Evolutionary conservation across 2,888 invertebrate species (phyloP), one percentile per base, ranked within the genome.

Genomic region (Desoria tigrina): DNA sequence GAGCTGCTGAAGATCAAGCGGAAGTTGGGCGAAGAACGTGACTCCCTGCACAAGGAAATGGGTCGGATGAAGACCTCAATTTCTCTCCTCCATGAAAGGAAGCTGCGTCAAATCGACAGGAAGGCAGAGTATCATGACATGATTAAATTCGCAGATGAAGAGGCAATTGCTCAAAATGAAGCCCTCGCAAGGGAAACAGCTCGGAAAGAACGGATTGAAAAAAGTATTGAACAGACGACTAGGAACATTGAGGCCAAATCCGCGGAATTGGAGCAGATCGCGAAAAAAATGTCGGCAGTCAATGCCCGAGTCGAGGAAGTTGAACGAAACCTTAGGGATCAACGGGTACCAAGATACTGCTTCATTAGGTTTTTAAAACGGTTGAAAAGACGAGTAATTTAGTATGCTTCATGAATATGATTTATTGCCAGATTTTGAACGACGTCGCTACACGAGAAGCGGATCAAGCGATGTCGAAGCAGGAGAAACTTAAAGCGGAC

Each of bases 401-500:
- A n/a, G n/a, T 32, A 32, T 45, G 45, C 16, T 3, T 45, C 16
- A 11, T 21, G n/a, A 45, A 21, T 39, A 39, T 16, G 45, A 45
- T 45, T 45, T 45, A 21, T 45, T 18, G 1, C 42, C 6, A 69
- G 72, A 23, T 66, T 0, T 65, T 69, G n/a, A 74, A 73, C 54
- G 72, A 73, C 18, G 53, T 61, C 27, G 65, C 65, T 6, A 4
- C 61, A 26, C 63, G 71, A 7, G 76, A 76, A 24, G 63, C 63
- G 2, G 76, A 76, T 26, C n/a, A 55, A 2, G 63, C 68, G 1
- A 61, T 37, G 32, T 45, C 60, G 2, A 66, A 71, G 51, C 56
- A 66, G 16, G 72, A 72, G 1, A 74, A 74, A 58, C 37, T 74
- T 7, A 63, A 55, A 51, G n/a, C 28, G n/a, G 74, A 76, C 37